A percentile compares a stretch with the other conserved stretches of the same genome.
Evolutionary conservation across 2,888 invertebrate species (phyloP).

Genomic region (Bembecia ichneumoniformis): DNA sequence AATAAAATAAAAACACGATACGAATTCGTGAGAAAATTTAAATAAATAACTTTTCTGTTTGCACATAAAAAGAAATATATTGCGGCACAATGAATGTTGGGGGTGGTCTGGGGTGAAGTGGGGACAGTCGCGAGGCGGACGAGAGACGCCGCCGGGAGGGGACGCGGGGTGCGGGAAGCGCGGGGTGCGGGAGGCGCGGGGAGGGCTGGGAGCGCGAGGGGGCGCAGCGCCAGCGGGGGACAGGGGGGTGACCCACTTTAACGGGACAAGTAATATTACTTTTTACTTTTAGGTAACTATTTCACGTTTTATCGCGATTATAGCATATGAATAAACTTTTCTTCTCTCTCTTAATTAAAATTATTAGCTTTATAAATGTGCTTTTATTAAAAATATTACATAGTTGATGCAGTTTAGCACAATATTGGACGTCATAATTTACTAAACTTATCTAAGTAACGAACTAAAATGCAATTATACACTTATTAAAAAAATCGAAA

Average conservation of each 20-base stretch:
- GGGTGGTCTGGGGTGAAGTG: slow-evolving; percentile 46
- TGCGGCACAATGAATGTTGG: slow-evolving; percentile 73
- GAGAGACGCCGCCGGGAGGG: slow-evolving; percentile 40
- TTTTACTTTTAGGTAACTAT: slow-evolving; percentile 74
- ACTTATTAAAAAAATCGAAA: too few relatives aligned
- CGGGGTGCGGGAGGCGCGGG: slow-evolving; percentile 19
- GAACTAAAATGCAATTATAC: too few relatives aligned
- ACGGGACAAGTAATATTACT: slow-evolving; percentile 73
- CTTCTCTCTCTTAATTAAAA: slow-evolving; percentile 12
- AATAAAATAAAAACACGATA: slow-evolving; percentile 72
- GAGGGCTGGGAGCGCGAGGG: slow-evolving; percentile 35
- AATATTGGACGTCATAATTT: too few relatives aligned
- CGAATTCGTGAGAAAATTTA: slow-evolving; percentile 73
- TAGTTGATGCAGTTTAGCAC: too few relatives aligned
- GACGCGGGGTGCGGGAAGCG: slow-evolving; percentile 20
- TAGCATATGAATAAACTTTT: slow-evolving; percentile 28
- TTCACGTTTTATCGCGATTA: slow-evolving; percentile 69
- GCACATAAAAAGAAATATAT: slow-evolving; percentile 74
- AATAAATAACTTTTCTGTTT: slow-evolving; percentile 74
- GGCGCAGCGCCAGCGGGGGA: slow-evolving; percentile 21
- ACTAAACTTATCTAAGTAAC: too few relatives aligned
- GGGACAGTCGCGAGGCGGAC: slow-evolving; percentile 54
- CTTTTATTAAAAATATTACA: too few relatives aligned
- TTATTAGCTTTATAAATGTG: too few relatives aligned
- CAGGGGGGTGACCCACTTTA: slow-evolving; percentile 70